Base-by-base conservation (phyloP, 2,888 invertebrate species). In the Xylocampa areola region DNA sequence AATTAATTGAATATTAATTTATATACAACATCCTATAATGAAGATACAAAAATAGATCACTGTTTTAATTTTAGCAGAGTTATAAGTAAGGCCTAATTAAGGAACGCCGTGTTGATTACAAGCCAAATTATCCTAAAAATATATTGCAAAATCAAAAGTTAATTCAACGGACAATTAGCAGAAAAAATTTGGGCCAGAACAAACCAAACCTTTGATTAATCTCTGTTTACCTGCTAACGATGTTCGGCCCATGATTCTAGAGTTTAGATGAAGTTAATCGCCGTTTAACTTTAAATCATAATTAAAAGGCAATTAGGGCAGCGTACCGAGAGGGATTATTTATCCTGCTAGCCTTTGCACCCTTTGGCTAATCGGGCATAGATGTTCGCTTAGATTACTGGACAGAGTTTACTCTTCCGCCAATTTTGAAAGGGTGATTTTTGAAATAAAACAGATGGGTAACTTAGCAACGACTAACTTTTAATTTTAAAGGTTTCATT, bases 231-330 rank as follows among this genome's bases (percentile, higher is more conserved):
- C 73, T 73, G 76, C 69, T 67, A 76, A 73, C 54, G 73, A 70
- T 62, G 76, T 60, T 58, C 33, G 33, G 37, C 29, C 62, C 73
- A 52, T 76, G 74, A 74, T 74, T 76, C 32, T 63, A 51, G 63
- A 72, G 68, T 65, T 72, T 54, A 58, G 58, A 52, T 66, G 40
- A 68, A 68, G 70, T 71, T 76, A 70, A 69, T 65, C 62, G 65
- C 43, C 39, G 47, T 62, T 72, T 77, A 68, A 73, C 61, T 76
- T 68, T 73, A 75, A 77, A 80, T 79, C 76, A 79, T 78, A 81
- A 81, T 81, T 81, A 81, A 81, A 81, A 79, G 77, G 71, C 70
- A 79, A 81, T 81, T 81, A 81, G 70, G 68, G 63, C 62, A 58
- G 67, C 49, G 66, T 61, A 37, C 62, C 70, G 61, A 48, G 40